Evolutionary conservation across 2,888 invertebrate genomes (phyloP).

Genomic region (Therioaphis trifolii): DNA sequence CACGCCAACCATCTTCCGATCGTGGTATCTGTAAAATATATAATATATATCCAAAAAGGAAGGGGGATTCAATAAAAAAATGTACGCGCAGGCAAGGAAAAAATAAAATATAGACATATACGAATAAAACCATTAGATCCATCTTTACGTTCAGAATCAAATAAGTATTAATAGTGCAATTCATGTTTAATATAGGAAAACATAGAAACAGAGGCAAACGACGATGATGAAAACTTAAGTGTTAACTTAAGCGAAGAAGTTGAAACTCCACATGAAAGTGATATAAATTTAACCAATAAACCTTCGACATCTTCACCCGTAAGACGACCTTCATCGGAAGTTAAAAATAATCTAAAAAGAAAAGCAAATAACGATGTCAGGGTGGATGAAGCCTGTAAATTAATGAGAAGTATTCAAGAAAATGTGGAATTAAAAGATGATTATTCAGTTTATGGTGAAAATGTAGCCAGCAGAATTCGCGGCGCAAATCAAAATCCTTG

Average conservation of each 20-base stretch:
- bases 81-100: too few relatives aligned
- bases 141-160: not conserved
- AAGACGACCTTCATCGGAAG: not conserved
- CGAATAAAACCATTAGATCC: too few relatives aligned
- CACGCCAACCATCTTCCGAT: too few relatives aligned
- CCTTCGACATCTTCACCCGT: not conserved
- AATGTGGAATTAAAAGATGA: not conserved
- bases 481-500: too few relatives aligned
- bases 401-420: not conserved
- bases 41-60: too few relatives aligned
- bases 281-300: not conserved
- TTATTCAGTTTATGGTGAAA: too few relatives aligned
- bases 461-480: too few relatives aligned
- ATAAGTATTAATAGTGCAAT: not conserved
- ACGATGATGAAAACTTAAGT: not conserved
- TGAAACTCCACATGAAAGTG: not conserved
- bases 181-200: constrained; percentile 5
- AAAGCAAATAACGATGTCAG: not conserved
- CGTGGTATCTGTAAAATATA: too few relatives aligned
- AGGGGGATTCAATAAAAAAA: too few relatives aligned
- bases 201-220: not conserved
- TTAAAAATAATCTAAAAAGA: not conserved
- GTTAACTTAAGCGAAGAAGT: not conserved
- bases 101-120: too few relatives aligned
- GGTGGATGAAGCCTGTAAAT: constrained; percentile 3